Conservation (phyloP, 2,797 vertebrate genomes). For the Vireo griseus region DNA sequence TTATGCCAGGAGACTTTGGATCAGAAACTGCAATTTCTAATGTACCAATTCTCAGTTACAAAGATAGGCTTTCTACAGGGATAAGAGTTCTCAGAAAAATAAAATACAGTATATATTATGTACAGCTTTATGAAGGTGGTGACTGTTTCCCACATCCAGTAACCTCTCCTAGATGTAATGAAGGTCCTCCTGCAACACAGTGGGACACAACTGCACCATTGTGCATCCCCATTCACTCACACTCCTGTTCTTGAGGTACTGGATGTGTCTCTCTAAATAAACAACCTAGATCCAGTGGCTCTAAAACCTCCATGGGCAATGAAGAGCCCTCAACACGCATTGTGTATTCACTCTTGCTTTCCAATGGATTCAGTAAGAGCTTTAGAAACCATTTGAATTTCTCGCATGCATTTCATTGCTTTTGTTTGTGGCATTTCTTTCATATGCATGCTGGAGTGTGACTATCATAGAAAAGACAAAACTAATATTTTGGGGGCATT, state of each 20-base stretch:
- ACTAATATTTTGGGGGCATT: fast-evolving
- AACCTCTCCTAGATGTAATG: neutral
- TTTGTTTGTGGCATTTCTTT: neutral
- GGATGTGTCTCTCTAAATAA: too few species aligned
- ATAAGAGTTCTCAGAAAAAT: neutral
- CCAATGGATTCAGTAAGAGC: neutral
- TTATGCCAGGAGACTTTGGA: neutral
- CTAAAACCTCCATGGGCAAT: neutral
- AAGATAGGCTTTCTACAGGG: neutral
- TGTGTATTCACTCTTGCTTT: neutral
- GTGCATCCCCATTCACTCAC: too few species aligned
- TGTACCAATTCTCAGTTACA: neutral
- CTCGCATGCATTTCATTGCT: neutral
- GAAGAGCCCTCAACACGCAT: neutral
- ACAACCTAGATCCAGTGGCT: neutral
- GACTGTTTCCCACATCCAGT: neutral
- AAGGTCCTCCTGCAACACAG: neutral
- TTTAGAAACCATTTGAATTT: neutral
- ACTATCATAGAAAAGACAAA: neutral
- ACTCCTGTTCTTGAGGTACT: neutral
- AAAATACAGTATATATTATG: neutral
- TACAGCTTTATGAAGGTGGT: neutral
- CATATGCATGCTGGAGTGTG: too few species aligned
- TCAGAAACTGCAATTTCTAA: neutral
- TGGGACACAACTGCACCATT: neutral